These are phyloP conservation scores for Nothoprocta pentlandii DNA, from an alignment of 2,113 vertebrate species.

Conservation along the genomic window DNA sequence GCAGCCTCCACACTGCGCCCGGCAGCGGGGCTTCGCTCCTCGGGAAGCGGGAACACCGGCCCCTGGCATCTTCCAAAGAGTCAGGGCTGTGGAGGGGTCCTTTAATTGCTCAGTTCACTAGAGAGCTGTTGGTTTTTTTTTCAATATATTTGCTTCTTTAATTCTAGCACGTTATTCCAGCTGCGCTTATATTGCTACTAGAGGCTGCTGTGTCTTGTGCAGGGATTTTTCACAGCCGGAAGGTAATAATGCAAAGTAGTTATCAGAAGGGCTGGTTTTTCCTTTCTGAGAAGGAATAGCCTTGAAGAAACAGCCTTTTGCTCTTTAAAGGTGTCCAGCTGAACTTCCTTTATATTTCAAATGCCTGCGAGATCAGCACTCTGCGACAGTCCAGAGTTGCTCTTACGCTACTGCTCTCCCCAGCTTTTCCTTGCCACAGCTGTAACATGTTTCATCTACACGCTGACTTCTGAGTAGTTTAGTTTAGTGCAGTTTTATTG, in stretches of 20 bases:
- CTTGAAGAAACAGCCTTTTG: background rate
- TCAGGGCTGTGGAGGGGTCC: background rate
- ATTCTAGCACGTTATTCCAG: background rate
- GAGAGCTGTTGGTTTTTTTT: background rate
- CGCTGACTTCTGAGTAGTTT: slow-evolving; percentile 2
- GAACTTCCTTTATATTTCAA: slow-evolving; percentile 8
- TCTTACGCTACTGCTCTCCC: background rate
- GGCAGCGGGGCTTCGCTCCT: no score
- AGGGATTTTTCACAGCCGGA: background rate
- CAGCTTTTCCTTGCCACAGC: background rate
- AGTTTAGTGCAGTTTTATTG: slow-evolving; percentile 44
- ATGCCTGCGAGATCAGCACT: background rate
- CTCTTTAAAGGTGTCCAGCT: background rate
- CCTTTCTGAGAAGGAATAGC: background rate
- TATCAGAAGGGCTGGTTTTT: background rate
- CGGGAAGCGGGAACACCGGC: background rate
- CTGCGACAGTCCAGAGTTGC: background rate
- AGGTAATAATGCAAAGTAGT: background rate
- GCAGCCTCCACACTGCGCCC: slow-evolving; percentile 60
- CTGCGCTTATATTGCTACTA: background rate
- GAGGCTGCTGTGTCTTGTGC: background rate
- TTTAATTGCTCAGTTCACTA: background rate
- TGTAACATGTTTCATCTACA: slow-evolving; percentile 23
- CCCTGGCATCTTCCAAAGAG: background rate
- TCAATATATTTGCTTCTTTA: background rate